Evolutionary conservation across 2,888 invertebrate genomes (phyloP).

Genomic region (Halocaridina rubra): DNA sequence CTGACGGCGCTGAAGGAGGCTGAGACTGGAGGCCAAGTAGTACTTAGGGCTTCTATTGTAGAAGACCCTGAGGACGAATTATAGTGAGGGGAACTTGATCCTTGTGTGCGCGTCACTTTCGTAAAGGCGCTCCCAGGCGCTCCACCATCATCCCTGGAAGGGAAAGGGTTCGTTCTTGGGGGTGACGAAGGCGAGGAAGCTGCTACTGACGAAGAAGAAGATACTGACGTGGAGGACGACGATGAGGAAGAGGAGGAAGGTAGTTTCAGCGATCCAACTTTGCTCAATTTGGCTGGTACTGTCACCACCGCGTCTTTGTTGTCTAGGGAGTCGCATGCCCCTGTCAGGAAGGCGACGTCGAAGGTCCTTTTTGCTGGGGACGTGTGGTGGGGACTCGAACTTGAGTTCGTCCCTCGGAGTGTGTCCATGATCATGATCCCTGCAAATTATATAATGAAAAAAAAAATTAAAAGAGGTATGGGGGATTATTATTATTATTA

Average conservation of each 20-base stretch:
- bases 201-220: conserved; percentile 20
- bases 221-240: conserved; percentile 38
- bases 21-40: conserved; percentile 52
- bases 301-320: not conserved
- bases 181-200: conserved; percentile 57
- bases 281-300: conserved; percentile 34
- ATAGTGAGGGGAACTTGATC: conserved; percentile 59
- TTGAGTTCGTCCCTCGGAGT: conserved; percentile 23
- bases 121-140: conserved; percentile 82
- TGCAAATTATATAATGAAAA: too few species aligned
- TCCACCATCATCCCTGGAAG: conserved; percentile 66
- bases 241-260: not conserved
- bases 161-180: conserved; percentile 64
- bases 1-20: conserved; percentile 63
- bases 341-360: conserved; percentile 89
- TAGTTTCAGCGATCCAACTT: not conserved
- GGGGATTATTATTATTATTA: too few species aligned
- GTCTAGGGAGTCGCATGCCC: conserved; percentile 92
- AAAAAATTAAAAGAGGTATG: too few species aligned
- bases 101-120: conserved; percentile 73
- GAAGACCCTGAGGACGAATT: not conserved
- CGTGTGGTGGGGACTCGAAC: conserved; percentile 51
- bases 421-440: conserved; percentile 45
- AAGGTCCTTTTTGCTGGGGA: conserved; percentile 78
- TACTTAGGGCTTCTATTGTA: conserved; percentile 34